A percentile compares a stretch with the other conserved stretches of the same genome.
Conservation (phyloP, 2,113 vertebrate species). For the Phalacrocorax carbo region DNA sequence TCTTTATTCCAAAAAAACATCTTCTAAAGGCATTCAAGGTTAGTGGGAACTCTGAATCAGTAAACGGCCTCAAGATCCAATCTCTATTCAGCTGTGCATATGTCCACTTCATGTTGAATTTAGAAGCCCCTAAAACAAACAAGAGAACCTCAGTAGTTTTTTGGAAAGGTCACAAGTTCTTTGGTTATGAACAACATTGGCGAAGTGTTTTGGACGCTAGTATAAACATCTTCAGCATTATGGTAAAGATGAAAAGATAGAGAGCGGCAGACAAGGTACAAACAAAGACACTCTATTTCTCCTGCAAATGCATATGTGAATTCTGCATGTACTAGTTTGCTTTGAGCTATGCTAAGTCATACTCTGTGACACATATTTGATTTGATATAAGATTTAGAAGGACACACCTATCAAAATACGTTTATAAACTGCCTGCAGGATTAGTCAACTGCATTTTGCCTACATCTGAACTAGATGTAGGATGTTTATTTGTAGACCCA, state of each 20-base stretch:
- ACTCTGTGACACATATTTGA: slow-evolving; percentile 26
- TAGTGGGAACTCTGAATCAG: neutral
- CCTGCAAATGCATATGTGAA: neutral
- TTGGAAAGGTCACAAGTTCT: slow-evolving; percentile 13
- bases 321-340: slow-evolving; percentile 38
- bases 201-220: neutral
- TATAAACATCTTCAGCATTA: neutral
- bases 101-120: neutral
- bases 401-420: slow-evolving; percentile 46
- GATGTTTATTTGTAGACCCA: neutral
- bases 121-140: neutral
- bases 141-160: neutral
- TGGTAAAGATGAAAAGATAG: neutral
- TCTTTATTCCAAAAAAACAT: neutral
- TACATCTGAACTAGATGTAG: neutral
- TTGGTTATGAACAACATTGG: neutral
- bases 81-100: neutral
- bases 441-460: slow-evolving; percentile 33
- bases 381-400: slow-evolving; percentile 18
- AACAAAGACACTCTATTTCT: slow-evolving; percentile 5
- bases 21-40: neutral
- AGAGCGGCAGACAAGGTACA: neutral
- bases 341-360: slow-evolving; percentile 38
- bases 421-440: slow-evolving; percentile 35
- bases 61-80: neutral